Base-by-base conservation (phyloP, 2,888 invertebrate species). In the Eremobia ochroleuca region DNA sequence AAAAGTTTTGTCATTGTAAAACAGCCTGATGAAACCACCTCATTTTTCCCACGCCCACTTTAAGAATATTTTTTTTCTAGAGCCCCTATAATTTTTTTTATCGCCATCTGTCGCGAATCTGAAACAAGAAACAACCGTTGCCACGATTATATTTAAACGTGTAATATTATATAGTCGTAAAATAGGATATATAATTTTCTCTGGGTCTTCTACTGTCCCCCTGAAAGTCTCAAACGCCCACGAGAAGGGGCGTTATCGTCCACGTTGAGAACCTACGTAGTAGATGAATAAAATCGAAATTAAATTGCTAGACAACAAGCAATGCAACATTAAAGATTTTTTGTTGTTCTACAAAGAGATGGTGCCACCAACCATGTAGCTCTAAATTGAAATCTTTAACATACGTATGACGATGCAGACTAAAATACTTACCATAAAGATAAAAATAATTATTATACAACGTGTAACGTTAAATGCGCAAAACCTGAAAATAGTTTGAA, bases 381-480 rank as follows among this genome's bases (percentile, higher is more conserved):
- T 34, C 13, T 18, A 4, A 9, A 37, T 37, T 77, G 0, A 64
- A 37, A 34, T 46, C 25, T 55, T 46, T n/a, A 61, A 37, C 13
- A 62, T 3, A 58, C 6, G 4, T 31, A 28, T 34, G 18, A 49
- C 21, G 18, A 18, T 40, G 28, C n/a, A 15, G 9, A 55, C 15
- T 1, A 31, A 46, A 55, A 62, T 46, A 28, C 34, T 65, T 34
- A 25, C 4, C 9, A 37, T 21, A 6, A 46, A n/a, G 31, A 37
- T 37, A 46, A 4, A 52, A 61, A 81, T 31, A 74, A 79, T 31
- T 18, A 21, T n/a, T n/a, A n/a, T n/a, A n/a, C n/a, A n/a, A n/a
- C n/a, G n/a, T n/a, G n/a, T n/a, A n/a, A n/a, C n/a, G n/a, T n/a
- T n/a, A n/a, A n/a, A n/a, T n/a, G n/a, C n/a, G n/a, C n/a, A n/a